A percentile compares a stretch with the other conserved stretches of the same genome.
Conservation (phyloP, 2,888 invertebrate species). For the Nemoura dubitans region DNA sequence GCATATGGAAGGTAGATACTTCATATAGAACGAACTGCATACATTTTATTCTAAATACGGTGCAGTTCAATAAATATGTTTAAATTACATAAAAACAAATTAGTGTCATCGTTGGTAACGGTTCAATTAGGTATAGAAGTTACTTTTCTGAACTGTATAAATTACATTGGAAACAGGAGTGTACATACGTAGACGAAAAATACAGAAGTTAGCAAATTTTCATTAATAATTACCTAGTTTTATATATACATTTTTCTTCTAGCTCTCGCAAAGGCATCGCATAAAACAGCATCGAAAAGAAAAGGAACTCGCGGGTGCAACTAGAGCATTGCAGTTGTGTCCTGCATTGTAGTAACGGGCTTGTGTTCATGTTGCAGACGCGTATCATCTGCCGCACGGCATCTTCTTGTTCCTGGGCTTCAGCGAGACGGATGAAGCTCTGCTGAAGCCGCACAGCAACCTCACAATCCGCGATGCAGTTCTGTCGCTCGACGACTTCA, state of each 20-base stretch:
- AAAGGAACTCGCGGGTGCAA: background rate
- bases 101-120: no score
- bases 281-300: background rate
- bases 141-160: background rate
- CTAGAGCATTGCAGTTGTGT: background rate
- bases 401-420: conserved; percentile 90
- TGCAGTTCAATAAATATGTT: background rate
- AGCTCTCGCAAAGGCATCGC: background rate
- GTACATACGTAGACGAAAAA: background rate
- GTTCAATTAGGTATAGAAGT: no score
- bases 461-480: conserved; percentile 87
- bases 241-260: background rate
- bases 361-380: conserved; percentile 63
- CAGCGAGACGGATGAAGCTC: conserved; percentile 87
- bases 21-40: background rate
- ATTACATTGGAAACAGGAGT: background rate
- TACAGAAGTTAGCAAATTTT: no score
- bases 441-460: conserved; percentile 83
- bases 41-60: no score
- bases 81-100: background rate
- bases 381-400: conserved; percentile 83
- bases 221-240: background rate
- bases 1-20: background rate
- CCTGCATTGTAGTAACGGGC: background rate
- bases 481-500: conserved; percentile 80